A percentile compares a stretch with the other conserved stretches of the same genome.
These are phyloP conservation scores for Drosophila maculinotata DNA, from an alignment of 2,888 invertebrate genomes.

Conservation along the genomic window DNA sequence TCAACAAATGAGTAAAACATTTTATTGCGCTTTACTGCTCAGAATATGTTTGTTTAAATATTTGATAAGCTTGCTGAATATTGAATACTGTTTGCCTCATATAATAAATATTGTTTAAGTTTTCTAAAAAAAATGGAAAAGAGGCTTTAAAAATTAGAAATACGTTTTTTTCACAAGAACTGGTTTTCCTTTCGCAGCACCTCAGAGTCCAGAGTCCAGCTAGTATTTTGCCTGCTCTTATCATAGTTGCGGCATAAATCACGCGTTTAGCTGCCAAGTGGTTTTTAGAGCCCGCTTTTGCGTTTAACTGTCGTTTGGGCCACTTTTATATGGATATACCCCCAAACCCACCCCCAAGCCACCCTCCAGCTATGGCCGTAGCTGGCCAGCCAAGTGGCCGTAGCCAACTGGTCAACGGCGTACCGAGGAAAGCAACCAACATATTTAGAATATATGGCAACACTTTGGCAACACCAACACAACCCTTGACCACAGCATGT, in stretches of 20 bases:
- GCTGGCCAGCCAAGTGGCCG: slow-evolving; percentile 21
- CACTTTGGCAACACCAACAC: slow-evolving; percentile 79
- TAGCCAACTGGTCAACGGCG: slow-evolving; percentile 47
- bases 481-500: slow-evolving; percentile 75
- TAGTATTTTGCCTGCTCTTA: slow-evolving; percentile 59
- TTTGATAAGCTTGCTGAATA: too few species aligned
- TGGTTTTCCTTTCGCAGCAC: slow-evolving; percentile 5
- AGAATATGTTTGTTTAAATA: too few species aligned
- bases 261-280: slow-evolving; percentile 81
- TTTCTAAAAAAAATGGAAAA: too few species aligned
- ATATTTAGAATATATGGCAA: slow-evolving; percentile 82
- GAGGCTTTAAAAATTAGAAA: too few species aligned
- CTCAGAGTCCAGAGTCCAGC: slow-evolving; percentile 3
- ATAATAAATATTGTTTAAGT: too few species aligned
- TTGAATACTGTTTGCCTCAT: too few species aligned
- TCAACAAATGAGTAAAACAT: too few species aligned
- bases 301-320: slow-evolving; percentile 73
- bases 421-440: slow-evolving; percentile 61
- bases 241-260: slow-evolving; percentile 73
- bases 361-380: background rate
- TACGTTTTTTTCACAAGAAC: too few species aligned
- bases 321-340: slow-evolving; percentile 46
- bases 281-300: slow-evolving; percentile 65
- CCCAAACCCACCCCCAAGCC: slow-evolving; percentile 2
- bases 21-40: too few species aligned